Base-by-base conservation (phyloP, 1,140 invertebrate species). In the Solenopsis fugax region DNA sequence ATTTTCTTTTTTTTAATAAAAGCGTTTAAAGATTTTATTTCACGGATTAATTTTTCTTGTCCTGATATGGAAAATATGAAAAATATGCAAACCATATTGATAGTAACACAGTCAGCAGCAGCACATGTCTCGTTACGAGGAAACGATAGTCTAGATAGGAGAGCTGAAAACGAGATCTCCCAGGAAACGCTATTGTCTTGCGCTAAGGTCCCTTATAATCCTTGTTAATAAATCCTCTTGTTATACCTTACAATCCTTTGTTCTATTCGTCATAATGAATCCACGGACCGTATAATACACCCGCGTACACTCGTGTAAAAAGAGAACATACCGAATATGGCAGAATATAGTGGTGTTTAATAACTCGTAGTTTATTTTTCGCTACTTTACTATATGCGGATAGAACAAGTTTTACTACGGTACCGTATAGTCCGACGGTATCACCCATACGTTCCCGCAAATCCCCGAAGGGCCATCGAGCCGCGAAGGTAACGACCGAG, bases 141-240 rank as follows among this genome's bases (percentile, higher is more conserved):
- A 71, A 81, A 81, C 50, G 77, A 81, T 81, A 71, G 64, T 81
- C 34, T 41, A 7, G 41, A 41, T 41, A 41, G 64, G 34, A 18
- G 64, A 71, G 48, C 21, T 54, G n/a, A 52, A 69, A 81, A 71
- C 37, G 48, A 81, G 77, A 81, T 56, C 48, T 81, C 77, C 77
- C 77, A 71, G 77, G 77, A 56, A 81, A 81, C 67, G 77, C 77
- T 56, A 81, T 71, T 81, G 77, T 81, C 77, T 81, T 54, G 65
- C 16, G 18, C 41, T 71, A 81, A 81, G 77, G 77, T 81, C 64
- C 64, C 64, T 81, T 67, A 69, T 81, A 81, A 81, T 81, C 77
- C 77, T 69, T 69, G 77, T 81, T 81, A 81, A 81, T 81, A 81
- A 81, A 81, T 81, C 77, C 77, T 69, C 77, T 69, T 81, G 77